Evolutionary conservation across 2,113 vertebrate genomes (phyloP).

Genomic region (Macroglossus sobrinus): DNA sequence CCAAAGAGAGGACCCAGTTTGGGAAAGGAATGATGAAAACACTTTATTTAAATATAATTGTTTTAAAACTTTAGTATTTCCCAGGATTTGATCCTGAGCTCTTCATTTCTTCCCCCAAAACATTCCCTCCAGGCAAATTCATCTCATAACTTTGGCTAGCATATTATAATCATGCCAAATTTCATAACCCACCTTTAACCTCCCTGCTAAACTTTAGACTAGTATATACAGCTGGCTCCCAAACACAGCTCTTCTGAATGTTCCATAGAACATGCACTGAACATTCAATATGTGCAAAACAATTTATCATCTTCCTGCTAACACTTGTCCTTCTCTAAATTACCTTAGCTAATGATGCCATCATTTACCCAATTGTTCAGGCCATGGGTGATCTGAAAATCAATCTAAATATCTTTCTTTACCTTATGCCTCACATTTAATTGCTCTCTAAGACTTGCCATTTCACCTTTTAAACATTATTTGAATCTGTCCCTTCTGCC

Average conservation of each 20-base stretch:
- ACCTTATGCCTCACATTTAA: neutral
- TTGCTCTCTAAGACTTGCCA: neutral
- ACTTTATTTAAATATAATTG: neutral
- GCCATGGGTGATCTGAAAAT: neutral
- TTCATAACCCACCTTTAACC: neutral
- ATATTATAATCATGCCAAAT: neutral
- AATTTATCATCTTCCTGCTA: neutral
- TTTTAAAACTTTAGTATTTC: neutral
- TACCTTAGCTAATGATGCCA: conserved; percentile 29
- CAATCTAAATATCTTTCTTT: neutral
- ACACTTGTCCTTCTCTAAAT: conserved; percentile 7
- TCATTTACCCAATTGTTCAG: neutral
- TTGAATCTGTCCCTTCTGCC: neutral
- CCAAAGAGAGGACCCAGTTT: neutral
- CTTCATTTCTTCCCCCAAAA: neutral
- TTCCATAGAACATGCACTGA: conserved; percentile 4
- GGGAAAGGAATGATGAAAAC: neutral
- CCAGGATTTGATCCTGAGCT: neutral
- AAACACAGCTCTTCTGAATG: conserved; percentile 8
- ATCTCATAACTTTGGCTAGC: neutral
- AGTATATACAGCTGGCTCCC: neutral
- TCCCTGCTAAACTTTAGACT: neutral
- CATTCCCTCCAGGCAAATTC: neutral
- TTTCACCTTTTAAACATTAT: neutral
- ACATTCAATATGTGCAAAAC: conserved; percentile 18